Evolutionary conservation across 2,888 invertebrate genomes (phyloP), one percentile per base, ranked within the genome.

Genomic region (Creontiades dilutus): DNA sequence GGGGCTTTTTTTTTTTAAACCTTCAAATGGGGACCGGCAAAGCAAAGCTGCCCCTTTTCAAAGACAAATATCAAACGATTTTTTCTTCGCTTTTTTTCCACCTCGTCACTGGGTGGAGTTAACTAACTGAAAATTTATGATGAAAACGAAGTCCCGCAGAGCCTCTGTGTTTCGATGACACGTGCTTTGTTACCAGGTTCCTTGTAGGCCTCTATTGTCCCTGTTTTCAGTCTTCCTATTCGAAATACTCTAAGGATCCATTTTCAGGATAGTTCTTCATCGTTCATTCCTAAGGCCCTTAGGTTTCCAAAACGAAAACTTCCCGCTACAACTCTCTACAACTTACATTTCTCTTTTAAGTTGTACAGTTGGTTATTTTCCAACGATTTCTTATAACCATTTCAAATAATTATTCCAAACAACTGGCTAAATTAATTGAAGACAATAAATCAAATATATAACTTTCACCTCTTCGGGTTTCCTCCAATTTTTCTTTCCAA

Each of bases 121-220:
- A 85, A 85, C 85, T 85, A 85, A 85, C 85, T 85, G 85, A 61
- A 61, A 47, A 82, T 82, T 82, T 52, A 52, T 82, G 52, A 85
- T 61, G 85, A 52, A 57, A 55, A 85, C 68, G 68, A 68, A 68
- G 23, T 68, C 68, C 68, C 68, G 61, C 5, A 13, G 13, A 19
- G 68, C 23, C 68, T 27, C 11, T 68, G 68, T 68, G 3, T 68
- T 12, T 13, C 12, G 68, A 68, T 23, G 23, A 68, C 23, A 19
- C 57, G 47, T 12, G 37, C 37, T 47, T 47, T 47, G 46, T 80
- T 80, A 11, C 3, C 37, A 37, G 5, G 16, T 28, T 28, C n/a
- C 46, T 78, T 37, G 46, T 28, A 78, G 1, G 12, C 78, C 28
- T 19, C n/a, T n/a, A 12, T 52, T 52, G 16, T 16, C 16, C 52